Evolutionary conservation across 2,797 vertebrate genomes (phyloP).

Genomic region (Chelmon rostratus): DNA sequence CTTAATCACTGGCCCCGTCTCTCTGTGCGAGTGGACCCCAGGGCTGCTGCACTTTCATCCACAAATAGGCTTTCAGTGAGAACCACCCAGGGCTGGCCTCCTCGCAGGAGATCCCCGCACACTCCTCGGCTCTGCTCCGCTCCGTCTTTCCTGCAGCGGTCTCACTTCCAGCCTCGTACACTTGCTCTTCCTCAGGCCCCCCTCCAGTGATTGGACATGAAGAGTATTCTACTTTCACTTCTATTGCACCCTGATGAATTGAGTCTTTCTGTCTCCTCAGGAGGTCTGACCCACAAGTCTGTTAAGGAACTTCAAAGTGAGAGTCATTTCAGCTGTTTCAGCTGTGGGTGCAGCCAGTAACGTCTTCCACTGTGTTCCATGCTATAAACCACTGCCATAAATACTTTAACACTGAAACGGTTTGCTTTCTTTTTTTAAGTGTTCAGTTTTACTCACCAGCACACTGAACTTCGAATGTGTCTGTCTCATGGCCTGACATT

Average conservation of each 20-base stretch:
- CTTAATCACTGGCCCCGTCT: slow-evolving; percentile 89
- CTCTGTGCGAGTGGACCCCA: slow-evolving; percentile 86
- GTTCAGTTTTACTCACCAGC: slow-evolving; percentile 7
- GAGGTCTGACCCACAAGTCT: slow-evolving; percentile 79
- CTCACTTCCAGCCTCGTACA: slow-evolving; percentile 62
- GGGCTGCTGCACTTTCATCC: slow-evolving; percentile 88
- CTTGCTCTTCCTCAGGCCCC: slow-evolving; percentile 56
- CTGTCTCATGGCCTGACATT: neutral
- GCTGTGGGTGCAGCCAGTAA: slow-evolving; percentile 45
- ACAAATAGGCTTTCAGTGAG: slow-evolving; percentile 85
- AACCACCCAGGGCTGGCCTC: slow-evolving; percentile 82
- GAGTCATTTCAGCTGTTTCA: slow-evolving; percentile 66
- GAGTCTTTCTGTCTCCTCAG: slow-evolving; percentile 76
- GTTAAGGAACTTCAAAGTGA: slow-evolving; percentile 79
- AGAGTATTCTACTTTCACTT: slow-evolving; percentile 72
- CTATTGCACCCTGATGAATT: slow-evolving; percentile 75
- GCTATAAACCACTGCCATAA: slow-evolving; percentile 1
- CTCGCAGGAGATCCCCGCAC: slow-evolving; percentile 71
- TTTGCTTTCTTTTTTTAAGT: slow-evolving; percentile 19
- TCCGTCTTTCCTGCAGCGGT: slow-evolving; percentile 59
- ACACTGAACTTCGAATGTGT: neutral
- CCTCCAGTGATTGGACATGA: slow-evolving; percentile 71
- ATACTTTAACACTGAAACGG: slow-evolving; percentile 20
- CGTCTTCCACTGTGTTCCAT: slow-evolving; percentile 26
- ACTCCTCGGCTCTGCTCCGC: slow-evolving; percentile 59